Percentiles rank a stretch among this genome's conserved stretches.
These are phyloP conservation scores for Machimus atricapillus DNA, from an alignment of 2,888 invertebrate genomes.

Conservation along the genomic window DNA sequence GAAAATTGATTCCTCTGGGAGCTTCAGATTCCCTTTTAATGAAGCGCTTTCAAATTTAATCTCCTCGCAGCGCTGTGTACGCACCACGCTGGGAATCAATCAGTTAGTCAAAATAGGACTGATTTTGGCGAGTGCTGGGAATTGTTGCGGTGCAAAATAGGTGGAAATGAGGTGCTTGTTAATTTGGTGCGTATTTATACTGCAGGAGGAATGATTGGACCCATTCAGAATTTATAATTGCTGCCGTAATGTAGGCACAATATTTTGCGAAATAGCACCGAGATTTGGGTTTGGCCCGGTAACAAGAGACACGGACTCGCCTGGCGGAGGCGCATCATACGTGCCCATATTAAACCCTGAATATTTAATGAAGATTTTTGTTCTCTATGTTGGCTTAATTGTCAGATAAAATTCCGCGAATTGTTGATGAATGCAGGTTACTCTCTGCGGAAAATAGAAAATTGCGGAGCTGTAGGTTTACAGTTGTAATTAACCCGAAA, in stretches of 20 bases:
- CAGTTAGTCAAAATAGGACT: slow-evolving; percentile 27
- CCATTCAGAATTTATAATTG: slow-evolving; percentile 29
- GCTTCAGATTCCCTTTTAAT: slow-evolving; percentile 10
- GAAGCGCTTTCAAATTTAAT: slow-evolving; percentile 35
- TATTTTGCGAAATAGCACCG: not conserved
- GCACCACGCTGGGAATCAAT: slow-evolving; percentile 10
- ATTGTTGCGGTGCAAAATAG: slow-evolving; percentile 10
- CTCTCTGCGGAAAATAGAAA: not conserved
- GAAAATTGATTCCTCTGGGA: slow-evolving; percentile 34
- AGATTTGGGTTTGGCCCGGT: not conserved
- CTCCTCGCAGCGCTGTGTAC: not conserved
- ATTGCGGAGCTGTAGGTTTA: not conserved
- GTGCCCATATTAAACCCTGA: not conserved
- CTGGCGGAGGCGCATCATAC: not conserved
- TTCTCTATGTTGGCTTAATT: not conserved
- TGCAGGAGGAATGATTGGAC: slow-evolving; percentile 16
- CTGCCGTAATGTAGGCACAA: not conserved
- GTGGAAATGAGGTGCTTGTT: slow-evolving; percentile 22
- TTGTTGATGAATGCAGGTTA: not conserved
- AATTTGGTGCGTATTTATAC: slow-evolving; percentile 26
- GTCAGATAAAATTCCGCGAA: not conserved
- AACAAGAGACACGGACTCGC: not conserved
- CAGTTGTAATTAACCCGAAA: not conserved
- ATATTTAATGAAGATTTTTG: not conserved
- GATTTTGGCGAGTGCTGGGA: not conserved